phyloP scores from a whole-genome alignment of 2,797 vertebrate species.

The Peromyscus melanophrys region DNA sequence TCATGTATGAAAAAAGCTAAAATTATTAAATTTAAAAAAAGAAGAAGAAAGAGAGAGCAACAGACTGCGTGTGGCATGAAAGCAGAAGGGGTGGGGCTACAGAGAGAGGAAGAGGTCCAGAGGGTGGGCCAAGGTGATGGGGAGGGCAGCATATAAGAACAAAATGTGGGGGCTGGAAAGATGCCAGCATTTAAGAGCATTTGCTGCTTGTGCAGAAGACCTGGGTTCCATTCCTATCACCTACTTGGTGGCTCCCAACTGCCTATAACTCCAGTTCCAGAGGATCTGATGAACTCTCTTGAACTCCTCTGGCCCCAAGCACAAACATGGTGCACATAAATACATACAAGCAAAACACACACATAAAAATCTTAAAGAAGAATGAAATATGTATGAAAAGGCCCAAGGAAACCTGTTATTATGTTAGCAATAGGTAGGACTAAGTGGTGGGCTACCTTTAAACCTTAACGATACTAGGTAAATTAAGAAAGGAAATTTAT shows the following conservation, averaged over 20 bases:
- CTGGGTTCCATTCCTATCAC: not conserved
- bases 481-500: not conserved
- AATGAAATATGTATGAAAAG: not conserved
- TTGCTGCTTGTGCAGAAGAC: not conserved
- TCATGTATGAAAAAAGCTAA: not conserved
- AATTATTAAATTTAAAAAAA: not conserved
- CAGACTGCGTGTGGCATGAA: too few species aligned
- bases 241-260: not conserved
- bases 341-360: not conserved
- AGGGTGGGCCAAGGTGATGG: not conserved
- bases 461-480: not conserved
- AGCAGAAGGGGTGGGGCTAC: accelerated
- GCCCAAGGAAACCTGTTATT: not conserved
- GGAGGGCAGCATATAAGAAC: too few species aligned
- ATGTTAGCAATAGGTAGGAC: not conserved
- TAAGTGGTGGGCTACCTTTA: not conserved
- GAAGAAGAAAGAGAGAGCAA: not conserved
- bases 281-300: not conserved
- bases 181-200: not conserved
- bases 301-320: not conserved
- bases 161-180: not conserved
- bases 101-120: not conserved
- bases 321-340: not conserved
- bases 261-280: not conserved
- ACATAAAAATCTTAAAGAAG: not conserved